These are phyloP conservation scores for Tetranychus cinnabarinus DNA, from an alignment of 1,140 invertebrate species.

Conservation along the genomic window DNA sequence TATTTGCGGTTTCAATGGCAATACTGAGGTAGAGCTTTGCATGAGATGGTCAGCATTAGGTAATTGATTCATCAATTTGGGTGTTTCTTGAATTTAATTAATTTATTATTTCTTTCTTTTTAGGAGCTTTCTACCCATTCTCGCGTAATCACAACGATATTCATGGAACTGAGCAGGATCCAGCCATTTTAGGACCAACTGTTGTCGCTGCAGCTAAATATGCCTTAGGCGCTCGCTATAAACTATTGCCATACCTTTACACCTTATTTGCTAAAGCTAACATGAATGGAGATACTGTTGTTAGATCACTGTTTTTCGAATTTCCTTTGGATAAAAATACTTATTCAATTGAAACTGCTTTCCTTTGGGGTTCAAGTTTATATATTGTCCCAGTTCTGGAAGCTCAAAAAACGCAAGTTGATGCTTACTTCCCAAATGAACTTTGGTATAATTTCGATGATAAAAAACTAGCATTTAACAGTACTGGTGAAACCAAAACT, in stretches of 20 bases:
- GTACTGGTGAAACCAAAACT: slow-evolving; percentile 25
- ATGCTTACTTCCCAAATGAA: slow-evolving; percentile 39
- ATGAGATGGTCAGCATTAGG: slow-evolving; percentile 34
- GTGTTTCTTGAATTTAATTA: neutral
- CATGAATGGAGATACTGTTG: neutral
- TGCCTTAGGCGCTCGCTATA: slow-evolving; percentile 41
- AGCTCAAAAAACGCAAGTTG: slow-evolving; percentile 19
- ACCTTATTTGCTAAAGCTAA: slow-evolving; percentile 16
- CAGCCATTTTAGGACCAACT: slow-evolving; percentile 28
- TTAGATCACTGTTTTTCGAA: slow-evolving; percentile 7
- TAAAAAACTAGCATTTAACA: slow-evolving; percentile 18
- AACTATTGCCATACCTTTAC: slow-evolving; percentile 46
- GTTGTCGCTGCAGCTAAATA: slow-evolving; percentile 36
- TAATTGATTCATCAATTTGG: neutral
- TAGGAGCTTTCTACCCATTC: slow-evolving; percentile 31
- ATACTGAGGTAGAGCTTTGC: slow-evolving; percentile 30
- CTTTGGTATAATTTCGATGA: slow-evolving; percentile 40
- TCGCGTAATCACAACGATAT: slow-evolving; percentile 59
- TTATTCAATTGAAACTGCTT: slow-evolving; percentile 43
- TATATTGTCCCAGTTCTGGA: slow-evolving; percentile 21
- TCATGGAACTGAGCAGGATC: slow-evolving; percentile 28
- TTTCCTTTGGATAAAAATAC: slow-evolving; percentile 33
- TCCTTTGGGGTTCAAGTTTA: slow-evolving; percentile 22
- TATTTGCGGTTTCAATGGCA: slow-evolving; percentile 22
- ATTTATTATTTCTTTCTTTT: neutral